Conservation (phyloP, 1,140 invertebrate genomes). For the Drosophila kikkawai region DNA sequence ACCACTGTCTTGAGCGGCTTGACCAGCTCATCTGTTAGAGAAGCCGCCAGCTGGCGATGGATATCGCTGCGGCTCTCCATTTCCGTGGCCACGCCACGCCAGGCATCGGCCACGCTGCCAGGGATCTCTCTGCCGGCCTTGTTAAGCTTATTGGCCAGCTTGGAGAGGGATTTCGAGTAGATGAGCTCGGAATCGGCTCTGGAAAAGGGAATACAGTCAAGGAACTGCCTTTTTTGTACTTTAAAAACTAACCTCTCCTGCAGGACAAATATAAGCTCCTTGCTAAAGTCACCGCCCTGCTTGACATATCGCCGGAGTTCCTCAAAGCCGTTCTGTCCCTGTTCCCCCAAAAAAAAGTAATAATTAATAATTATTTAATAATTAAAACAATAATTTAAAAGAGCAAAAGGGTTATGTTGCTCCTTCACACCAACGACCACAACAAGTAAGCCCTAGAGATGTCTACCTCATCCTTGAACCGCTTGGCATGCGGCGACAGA, state of each 20-base stretch:
- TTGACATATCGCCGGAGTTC: slow-evolving; percentile 96
- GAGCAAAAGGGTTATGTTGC: too few relatives aligned
- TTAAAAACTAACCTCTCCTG: slow-evolving; percentile 90
- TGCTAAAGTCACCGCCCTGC: slow-evolving; percentile 97
- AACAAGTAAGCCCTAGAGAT: slow-evolving; percentile 5
- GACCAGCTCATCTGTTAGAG: slow-evolving; percentile 94
- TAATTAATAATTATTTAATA: not conserved
- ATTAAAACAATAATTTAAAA: too few relatives aligned
- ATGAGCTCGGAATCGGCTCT: slow-evolving; percentile 95
- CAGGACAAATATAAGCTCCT: slow-evolving; percentile 94
- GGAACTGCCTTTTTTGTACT: not conserved
- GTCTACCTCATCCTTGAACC: slow-evolving; percentile 76
- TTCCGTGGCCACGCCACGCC: slow-evolving; percentile 95
- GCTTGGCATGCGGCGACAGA: slow-evolving; percentile 69
- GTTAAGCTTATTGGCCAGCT: slow-evolving; percentile 93
- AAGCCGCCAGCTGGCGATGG: slow-evolving; percentile 92
- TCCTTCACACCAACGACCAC: slow-evolving; percentile 39
- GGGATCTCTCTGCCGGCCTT: slow-evolving; percentile 92
- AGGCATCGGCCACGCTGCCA: slow-evolving; percentile 94
- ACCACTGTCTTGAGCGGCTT: slow-evolving; percentile 92
- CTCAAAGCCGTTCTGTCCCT: slow-evolving; percentile 97
- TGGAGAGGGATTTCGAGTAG: slow-evolving; percentile 95
- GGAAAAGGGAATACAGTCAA: not conserved
- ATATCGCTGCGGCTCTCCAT: slow-evolving; percentile 95
- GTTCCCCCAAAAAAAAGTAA: slow-evolving; percentile 35